Evolutionary conservation across 2,888 invertebrate genomes (phyloP).

Genomic region (Dascillus cervinus): DNA sequence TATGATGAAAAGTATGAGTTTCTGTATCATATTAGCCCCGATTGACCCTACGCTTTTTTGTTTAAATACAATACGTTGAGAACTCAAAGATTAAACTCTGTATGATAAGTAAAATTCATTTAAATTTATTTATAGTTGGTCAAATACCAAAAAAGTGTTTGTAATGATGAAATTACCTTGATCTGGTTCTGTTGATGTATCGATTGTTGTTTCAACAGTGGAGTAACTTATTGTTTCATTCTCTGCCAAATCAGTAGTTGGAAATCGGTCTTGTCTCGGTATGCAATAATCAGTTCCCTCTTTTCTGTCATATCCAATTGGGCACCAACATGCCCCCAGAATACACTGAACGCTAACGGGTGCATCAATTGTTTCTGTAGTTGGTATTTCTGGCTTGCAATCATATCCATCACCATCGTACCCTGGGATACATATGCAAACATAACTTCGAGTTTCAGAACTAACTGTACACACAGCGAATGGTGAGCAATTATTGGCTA

Average conservation of each 20-base stretch:
- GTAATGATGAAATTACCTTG: too few species aligned
- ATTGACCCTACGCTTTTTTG: too few species aligned
- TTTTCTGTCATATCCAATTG: conserved; percentile 43
- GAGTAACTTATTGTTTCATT: too few species aligned
- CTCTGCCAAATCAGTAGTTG: conserved; percentile 4
- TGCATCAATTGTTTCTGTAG: conserved; percentile 10
- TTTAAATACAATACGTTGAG: too few species aligned
- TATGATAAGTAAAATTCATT: too few species aligned
- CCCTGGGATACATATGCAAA: conserved; percentile 45
- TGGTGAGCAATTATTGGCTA: conserved; percentile 51
- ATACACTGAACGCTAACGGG: conserved; percentile 36
- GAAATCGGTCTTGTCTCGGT: conserved; percentile 10
- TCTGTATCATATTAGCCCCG: too few species aligned
- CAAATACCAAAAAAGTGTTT: too few species aligned
- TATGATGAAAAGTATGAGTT: too few species aligned
- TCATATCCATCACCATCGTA: conserved; percentile 47
- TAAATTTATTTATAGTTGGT: too few species aligned
- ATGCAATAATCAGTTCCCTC: conserved; percentile 28
- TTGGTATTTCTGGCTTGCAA: conserved; percentile 32
- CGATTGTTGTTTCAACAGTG: conserved; percentile 7
- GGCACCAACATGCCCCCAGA: conserved; percentile 52
- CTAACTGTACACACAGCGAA: conserved; percentile 43
- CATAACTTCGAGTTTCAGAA: conserved; percentile 32
- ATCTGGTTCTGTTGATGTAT: conserved; percentile 13
- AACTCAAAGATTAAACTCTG: too few species aligned